Base-by-base conservation (phyloP, 2,113 vertebrate species). In the cattle (Bos taurus) region DNA sequence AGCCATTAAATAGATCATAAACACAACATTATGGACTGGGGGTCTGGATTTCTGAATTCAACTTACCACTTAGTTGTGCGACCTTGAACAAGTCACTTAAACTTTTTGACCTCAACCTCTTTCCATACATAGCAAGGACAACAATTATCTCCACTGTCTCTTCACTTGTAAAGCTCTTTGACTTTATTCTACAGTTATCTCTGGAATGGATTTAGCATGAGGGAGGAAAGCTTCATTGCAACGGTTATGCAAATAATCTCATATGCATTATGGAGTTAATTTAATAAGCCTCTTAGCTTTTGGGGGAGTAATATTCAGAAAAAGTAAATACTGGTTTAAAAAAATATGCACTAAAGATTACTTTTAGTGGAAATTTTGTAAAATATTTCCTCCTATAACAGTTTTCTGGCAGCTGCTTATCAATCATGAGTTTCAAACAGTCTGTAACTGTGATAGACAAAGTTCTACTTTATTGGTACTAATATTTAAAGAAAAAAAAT, bases 241-340 rank as follows among this genome's bases (percentile, higher is more conserved):
- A 90, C 7, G 26, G 85, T 95, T 97, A 98, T 97, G 90, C 86
- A 98, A 98, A 97, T 97, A 96, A 93, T 92, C 80, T 98, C 74
- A 84, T 64, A 90, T 96, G 64, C 96, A 96, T 97, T 98, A 96
- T 88, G 40, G 62, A 98, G 90, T 97, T 98, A 96, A 97, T 97
- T 96, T 97, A 97, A 94, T 97, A 97, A 97, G 77, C 30, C 80
- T 98, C 95, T 97, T 98, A 97, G 84, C 40, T 86, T 91, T 97
- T 26, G 2, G 2, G 21, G 19, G n/a, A 12, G 19, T 88, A 92
- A 89, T 96, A 97, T 97, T 84, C 78, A 80, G 82, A 89, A 96
- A 97, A 96, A 95, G 52, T 94, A 96, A 97, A 96, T 96, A 98
- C 81, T 95, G 56, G 48, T 97, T 95, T 95, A 92, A 96, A 85